Base-by-base conservation (phyloP, 2,113 vertebrate species). In the Platysteira castanea region DNA sequence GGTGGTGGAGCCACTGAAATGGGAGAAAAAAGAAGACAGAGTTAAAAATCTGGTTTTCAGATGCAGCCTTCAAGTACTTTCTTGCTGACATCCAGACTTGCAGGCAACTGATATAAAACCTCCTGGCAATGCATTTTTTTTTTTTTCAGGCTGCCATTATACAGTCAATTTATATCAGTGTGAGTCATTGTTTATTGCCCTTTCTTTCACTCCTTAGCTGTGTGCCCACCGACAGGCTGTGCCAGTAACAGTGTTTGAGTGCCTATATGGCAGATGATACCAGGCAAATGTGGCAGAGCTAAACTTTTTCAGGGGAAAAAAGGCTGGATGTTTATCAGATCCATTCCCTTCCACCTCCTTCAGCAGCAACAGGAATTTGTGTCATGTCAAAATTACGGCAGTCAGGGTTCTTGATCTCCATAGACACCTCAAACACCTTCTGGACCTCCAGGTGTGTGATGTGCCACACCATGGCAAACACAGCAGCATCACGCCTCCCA, bases 1-100 rank as follows among this genome's bases (percentile, higher is more conserved):
- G 99, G 98, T 50, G 99, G 99, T 7, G 99, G 98, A 70, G 98
- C 96, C 76, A 97, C 99, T 99, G 96, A 84, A 97, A 96, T 39
- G 37, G 68, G 41, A 93, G 52, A 82, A 81, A 82, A 89, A 80
- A 84, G 71, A 41, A 91, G 10, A 67, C 64, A 82, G 6, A 93
- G 69, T 68, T 84, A 92, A 74, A 89, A 63, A 67, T 13, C 10
- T 53, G 28, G 50, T 91, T 54, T 77, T 63, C 42, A 54, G 28
- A 87, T 35, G 37, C 44, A 67, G 21, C 10, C 39, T 47, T 17
- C 24, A 56, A 35, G 42, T 63, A 70, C 89, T 63, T 89, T 70
- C 35, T 50, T 47, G 49, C 6, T 75, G 52, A 67, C 37, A 63
- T 41, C 47, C 73, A 82, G 69, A 50, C 47, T 81, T 81, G 42